phyloP scores from a whole-genome alignment of 1,140 invertebrate genomes.

The Zaprionus nigranus region DNA sequence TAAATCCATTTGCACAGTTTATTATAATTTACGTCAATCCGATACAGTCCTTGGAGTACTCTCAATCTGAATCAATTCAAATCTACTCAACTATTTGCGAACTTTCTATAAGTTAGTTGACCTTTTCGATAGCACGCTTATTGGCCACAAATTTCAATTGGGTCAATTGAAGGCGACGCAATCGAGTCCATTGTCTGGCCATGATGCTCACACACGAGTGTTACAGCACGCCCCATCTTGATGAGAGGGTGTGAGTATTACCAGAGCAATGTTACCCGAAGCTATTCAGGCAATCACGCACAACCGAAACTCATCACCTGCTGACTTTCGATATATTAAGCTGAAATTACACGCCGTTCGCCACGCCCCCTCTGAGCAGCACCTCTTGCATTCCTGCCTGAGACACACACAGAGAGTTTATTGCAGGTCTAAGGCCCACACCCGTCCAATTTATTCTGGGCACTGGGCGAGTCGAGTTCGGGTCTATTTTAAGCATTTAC shows the following conservation, averaged over 20 bases:
- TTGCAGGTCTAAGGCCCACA: conserved; percentile 12
- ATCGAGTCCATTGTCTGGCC: conserved; percentile 13
- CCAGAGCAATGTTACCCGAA: not conserved
- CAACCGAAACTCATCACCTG: conserved; percentile 63
- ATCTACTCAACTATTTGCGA: not conserved
- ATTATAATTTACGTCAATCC: not conserved
- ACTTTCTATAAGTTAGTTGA: not conserved
- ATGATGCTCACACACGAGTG: conserved; percentile 1
- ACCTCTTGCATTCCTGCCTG: not conserved
- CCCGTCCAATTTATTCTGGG: conserved; percentile 31
- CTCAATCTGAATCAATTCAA: conserved; percentile 3
- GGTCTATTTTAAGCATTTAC: conserved; percentile 76
- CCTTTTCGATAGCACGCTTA: not conserved
- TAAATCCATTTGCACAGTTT: not conserved
- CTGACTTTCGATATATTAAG: conserved; percentile 69
- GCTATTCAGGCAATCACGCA: conserved; percentile 25
- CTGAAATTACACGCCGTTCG: conserved; percentile 57
- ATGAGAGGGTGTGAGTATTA: not conserved
- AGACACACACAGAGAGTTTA: conserved; percentile 6
- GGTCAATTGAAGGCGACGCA: not conserved
- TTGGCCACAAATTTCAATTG: conserved; percentile 29
- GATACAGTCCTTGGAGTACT: not conserved
- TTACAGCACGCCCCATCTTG: conserved; percentile 17
- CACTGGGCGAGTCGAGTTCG: conserved; percentile 16
- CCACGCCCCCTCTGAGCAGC: conserved; percentile 1